A percentile compares a stretch with the other conserved stretches of the same genome.
Conservation (phyloP, 92 coral and sea anemone species). For the Zoanthus sociatus region DNA sequence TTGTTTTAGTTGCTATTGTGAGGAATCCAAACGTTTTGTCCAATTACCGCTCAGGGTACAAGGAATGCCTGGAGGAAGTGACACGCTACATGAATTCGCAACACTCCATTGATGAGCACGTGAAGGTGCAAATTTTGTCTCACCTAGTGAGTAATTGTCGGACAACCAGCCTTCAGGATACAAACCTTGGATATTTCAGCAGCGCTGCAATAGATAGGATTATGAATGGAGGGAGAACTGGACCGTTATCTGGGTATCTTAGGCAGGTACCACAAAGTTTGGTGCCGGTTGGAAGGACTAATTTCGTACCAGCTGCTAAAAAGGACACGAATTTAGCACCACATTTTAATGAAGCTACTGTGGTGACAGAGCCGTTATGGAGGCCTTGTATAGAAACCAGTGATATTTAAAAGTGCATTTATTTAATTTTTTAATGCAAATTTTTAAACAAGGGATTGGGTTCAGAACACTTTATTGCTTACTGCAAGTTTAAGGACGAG, state of each 20-base stretch:
- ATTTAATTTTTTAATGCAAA: too few species aligned
- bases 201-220: background rate
- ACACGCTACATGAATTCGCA: conserved; percentile 63
- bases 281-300: background rate
- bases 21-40: conserved; percentile 60
- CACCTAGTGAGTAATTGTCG: conserved; percentile 59
- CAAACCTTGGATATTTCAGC: background rate
- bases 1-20: conserved; percentile 40
- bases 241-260: background rate
- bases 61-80: conserved; percentile 73
- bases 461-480: too few species aligned
- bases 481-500: too few species aligned
- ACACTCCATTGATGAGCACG: conserved; percentile 56
- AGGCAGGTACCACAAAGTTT: conserved; percentile 6
- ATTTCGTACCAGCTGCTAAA: conserved; percentile 24
- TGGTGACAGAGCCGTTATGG: conserved; percentile 20
- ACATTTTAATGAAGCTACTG: conserved; percentile 3
- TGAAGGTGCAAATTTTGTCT: conserved; percentile 63
- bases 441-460: too few species aligned
- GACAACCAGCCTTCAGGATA: background rate
- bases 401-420: background rate
- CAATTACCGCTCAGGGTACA: conserved; percentile 74
- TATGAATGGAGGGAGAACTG: background rate
- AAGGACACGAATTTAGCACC: conserved; percentile 3
- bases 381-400: conserved; percentile 17